These are phyloP conservation scores for Rallus crepitans DNA, from an alignment of 2,797 vertebrate genomes.

Conservation along the genomic window DNA sequence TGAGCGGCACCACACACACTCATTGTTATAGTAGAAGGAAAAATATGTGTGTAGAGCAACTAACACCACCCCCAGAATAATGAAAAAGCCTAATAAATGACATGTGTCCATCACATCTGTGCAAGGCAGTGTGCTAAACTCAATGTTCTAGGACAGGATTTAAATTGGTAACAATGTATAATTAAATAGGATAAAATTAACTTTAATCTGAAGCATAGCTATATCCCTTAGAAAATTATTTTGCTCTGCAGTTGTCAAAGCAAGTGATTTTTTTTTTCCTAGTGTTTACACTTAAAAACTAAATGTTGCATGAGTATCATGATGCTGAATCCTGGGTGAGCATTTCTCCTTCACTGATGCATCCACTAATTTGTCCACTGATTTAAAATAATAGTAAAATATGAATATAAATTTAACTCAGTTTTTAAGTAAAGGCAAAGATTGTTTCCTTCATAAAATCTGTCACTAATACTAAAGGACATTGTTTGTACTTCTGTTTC, in stretches of 20 bases:
- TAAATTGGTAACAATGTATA: conserved; percentile 12
- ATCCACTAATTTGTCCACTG: neutral
- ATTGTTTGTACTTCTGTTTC: neutral
- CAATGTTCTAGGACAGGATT: conserved; percentile 22
- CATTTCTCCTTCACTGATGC: neutral
- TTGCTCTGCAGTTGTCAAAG: neutral
- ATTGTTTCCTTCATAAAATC: neutral
- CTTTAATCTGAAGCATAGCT: conserved; percentile 9
- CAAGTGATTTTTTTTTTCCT: neutral
- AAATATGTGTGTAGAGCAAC: neutral
- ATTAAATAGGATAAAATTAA: conserved; percentile 42
- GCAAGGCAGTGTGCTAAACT: neutral
- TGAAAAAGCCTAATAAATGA: neutral
- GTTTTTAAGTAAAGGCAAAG: neutral
- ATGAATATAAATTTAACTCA: neutral
- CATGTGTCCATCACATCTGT: neutral
- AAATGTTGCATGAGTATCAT: neutral
- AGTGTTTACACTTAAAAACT: neutral
- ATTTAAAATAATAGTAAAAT: neutral
- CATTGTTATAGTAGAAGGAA: neutral
- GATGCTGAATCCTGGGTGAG: neutral
- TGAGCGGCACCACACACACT: neutral
- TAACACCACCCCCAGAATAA: neutral
- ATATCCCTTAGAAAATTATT: conserved; percentile 13
- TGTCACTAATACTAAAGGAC: neutral